Evolutionary conservation across 1,140 invertebrate genomes (phyloP), one percentile per base, ranked within the genome.

Genomic region (Trialeurodes vaporariorum): DNA sequence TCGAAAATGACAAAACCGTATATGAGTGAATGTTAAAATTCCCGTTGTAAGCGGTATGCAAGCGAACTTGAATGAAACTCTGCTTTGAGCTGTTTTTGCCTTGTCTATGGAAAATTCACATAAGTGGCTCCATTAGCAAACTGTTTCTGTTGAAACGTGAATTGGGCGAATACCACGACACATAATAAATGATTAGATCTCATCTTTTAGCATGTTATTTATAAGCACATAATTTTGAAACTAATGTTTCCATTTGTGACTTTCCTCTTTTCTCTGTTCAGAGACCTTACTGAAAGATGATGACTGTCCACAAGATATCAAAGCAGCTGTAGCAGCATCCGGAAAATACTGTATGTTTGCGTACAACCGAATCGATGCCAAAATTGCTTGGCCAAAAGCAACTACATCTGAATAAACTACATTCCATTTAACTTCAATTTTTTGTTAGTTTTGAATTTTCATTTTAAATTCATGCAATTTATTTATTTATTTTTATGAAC

Each of bases 341-440:
- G 87, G 86, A 59, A 87, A 87, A 76, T 89, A 94, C 72, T 93
- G 90, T 77, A 88, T 93, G 74, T 87, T 98, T 75, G 94, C 93
- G 1, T 98, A 93, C 80, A 96, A 97, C 80, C 83, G 94, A 61
- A 92, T 92, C 74, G 94, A 96, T 76, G 94, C 94, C 21, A 96
- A 96, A 82, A 97, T 98, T 72, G 94, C 94, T 61, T 98, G 94
- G 94, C 94, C 95, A 2, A 89, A 79, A 74, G 83, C 82, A 40
- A 78, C 76, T 60, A 78, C 81, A 66, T 72, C 71, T 11, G 59
- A 63, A 59, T 65, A 26, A 58, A 67, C n/a, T 23, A 17, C 62
- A 26, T 25, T 63, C 27, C 9, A 17, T 25, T 63, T 24, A 17
- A 17, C 25, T 63, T 24, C n/a, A n/a, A n/a, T n/a, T n/a, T n/a